Conservation (phyloP, 1,140 invertebrate genomes). For the Conus ventricosus region DNA sequence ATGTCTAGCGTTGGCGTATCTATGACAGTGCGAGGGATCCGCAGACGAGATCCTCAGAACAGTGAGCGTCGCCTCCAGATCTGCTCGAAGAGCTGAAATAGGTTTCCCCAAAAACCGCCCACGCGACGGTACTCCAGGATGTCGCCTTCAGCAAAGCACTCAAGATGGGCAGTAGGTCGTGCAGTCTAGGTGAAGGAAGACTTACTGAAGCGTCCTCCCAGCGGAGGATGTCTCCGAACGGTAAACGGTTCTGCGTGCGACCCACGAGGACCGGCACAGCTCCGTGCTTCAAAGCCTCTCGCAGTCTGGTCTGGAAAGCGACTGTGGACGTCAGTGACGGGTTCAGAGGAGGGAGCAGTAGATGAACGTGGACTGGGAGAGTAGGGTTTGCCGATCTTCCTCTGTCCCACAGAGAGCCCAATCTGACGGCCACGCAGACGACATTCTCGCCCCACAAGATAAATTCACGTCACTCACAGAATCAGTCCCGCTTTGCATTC, state of each 20-base stretch:
- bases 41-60: not conserved
- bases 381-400: not conserved
- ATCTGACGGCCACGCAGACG: not conserved
- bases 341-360: not conserved
- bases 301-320: not conserved
- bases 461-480: not conserved
- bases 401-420: not conserved
- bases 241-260: not conserved
- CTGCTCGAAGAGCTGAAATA: not conserved
- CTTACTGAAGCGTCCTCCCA: not conserved
- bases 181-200: not conserved
- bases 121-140: not conserved
- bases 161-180: not conserved
- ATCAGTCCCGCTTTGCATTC: not conserved
- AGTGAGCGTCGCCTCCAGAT: not conserved
- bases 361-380: not conserved
- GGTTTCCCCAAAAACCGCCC: not conserved
- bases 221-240: not conserved
- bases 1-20: not conserved
- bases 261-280: not conserved
- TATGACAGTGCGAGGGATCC: not conserved
- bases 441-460: not conserved
- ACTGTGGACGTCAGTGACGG: not conserved
- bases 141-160: not conserved
- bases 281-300: not conserved